Percentiles rank a stretch among this genome's conserved stretches.
These are phyloP conservation scores for Bombus soroeensis DNA, from an alignment of 1,140 invertebrate genomes.

Conservation along the genomic window DNA sequence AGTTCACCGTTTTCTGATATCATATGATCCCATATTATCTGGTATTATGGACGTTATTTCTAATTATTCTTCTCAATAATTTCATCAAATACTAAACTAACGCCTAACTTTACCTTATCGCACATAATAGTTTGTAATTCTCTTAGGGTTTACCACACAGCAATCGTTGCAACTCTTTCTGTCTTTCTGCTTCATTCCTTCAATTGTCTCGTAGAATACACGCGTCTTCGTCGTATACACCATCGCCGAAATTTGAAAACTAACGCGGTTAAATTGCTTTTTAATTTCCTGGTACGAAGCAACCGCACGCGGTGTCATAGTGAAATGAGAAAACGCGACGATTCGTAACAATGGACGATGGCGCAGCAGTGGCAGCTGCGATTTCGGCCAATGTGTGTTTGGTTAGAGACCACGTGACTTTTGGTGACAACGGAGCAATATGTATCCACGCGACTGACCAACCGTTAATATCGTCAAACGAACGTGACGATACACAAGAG, in stretches of 20 bases:
- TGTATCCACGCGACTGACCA: conserved; percentile 37
- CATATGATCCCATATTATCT: no score
- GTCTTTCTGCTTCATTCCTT: not conserved
- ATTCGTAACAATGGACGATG: not conserved
- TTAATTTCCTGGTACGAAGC: conserved; percentile 13
- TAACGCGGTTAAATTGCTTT: not conserved
- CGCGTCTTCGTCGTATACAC: no score
- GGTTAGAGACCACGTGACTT: conserved; percentile 39
- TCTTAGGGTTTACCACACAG: not conserved
- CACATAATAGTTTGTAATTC: not conserved
- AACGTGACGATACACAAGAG: conserved; percentile 28
- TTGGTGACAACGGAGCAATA: conserved; percentile 58
- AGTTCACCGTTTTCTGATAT: no score
- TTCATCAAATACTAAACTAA: no score
- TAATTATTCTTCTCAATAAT: no score
- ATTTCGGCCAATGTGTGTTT: conserved; percentile 19
- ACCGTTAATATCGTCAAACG: conserved; percentile 65
- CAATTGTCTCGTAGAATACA: not conserved
- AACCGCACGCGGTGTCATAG: not conserved
- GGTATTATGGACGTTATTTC: no score
- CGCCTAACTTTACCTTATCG: no score
- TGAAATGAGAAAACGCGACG: not conserved
- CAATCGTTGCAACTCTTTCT: not conserved
- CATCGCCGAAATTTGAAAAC: not conserved
- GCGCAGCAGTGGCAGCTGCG: not conserved